Percentiles rank a stretch among this genome's conserved stretches.
Conservation (phyloP, 2,113 vertebrate genomes). For the Aix galericulata region DNA sequence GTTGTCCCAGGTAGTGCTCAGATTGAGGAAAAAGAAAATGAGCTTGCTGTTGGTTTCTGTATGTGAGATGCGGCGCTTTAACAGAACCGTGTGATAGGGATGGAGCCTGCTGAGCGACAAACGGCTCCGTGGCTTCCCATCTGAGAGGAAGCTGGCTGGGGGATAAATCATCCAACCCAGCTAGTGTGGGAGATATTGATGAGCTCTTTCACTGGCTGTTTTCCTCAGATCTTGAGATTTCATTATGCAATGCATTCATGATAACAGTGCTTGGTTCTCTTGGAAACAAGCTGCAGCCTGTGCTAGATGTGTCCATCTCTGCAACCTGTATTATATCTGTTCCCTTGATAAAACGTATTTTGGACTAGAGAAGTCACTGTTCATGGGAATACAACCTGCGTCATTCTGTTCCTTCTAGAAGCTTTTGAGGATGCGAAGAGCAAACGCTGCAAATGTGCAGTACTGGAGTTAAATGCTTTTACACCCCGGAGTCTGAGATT, state of each 20-base stretch:
- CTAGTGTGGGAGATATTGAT: neutral
- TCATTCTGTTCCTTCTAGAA: neutral
- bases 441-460: neutral
- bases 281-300: neutral
- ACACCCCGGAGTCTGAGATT: neutral
- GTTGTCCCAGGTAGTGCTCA: neutral
- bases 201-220: neutral
- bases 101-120: neutral
- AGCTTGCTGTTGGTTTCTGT: neutral
- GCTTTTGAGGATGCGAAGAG: neutral
- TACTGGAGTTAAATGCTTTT: neutral
- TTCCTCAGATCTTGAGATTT: neutral
- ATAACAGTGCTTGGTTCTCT: neutral
- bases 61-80: neutral
- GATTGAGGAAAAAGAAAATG: neutral
- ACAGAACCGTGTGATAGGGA: neutral
- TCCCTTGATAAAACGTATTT: neutral
- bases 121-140: neutral
- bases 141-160: neutral
- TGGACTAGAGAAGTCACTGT: neutral
- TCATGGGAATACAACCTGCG: neutral
- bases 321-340: neutral
- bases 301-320: neutral
- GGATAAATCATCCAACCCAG: neutral
- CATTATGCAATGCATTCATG: neutral